Conservation (phyloP, 2,888 invertebrate species). For the Octodonta nipae region DNA sequence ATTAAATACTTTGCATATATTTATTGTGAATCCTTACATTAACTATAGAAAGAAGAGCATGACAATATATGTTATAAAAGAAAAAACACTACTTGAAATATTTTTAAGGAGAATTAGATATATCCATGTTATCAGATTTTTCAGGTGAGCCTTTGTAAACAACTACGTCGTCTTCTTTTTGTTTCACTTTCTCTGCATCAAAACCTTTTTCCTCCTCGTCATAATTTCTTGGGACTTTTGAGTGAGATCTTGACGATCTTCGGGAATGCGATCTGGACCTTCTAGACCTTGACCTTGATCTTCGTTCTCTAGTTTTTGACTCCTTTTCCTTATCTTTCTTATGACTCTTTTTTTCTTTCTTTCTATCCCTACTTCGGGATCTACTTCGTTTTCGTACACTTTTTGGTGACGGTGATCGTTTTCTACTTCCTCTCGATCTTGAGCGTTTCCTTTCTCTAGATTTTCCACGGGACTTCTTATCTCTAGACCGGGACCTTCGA, state of each 20-base stretch:
- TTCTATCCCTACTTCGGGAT: conserved; percentile 23
- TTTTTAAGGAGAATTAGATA: conserved; percentile 63
- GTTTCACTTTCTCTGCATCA: conserved; percentile 32
- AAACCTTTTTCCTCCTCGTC: conserved; percentile 42
- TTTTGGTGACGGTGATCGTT: conserved; percentile 22
- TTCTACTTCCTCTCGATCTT: conserved; percentile 19
- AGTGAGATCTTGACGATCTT: conserved; percentile 24
- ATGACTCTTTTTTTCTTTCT: conserved; percentile 27
- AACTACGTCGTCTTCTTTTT: conserved; percentile 13
- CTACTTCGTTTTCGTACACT: conserved; percentile 32
- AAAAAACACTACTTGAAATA: too few species aligned
- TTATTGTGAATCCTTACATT: too few species aligned
- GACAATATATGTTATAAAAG: too few species aligned
- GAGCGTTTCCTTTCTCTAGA: conserved; percentile 17
- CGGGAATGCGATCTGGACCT: conserved; percentile 19
- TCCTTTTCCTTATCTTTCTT: conserved; percentile 19
- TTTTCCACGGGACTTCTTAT: conserved; percentile 41
- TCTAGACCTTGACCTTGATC: conserved; percentile 21
- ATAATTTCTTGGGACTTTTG: conserved; percentile 38
- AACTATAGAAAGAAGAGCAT: too few species aligned
- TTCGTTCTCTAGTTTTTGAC: conserved; percentile 9
- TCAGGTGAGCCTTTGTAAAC: conserved; percentile 42
- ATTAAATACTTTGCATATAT: too few species aligned
- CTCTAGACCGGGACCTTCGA: conserved; percentile 40
- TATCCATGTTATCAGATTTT: conserved; percentile 64